Base-by-base conservation (phyloP, 2,113 vertebrate species). In the Pterophyllum scalare region DNA sequence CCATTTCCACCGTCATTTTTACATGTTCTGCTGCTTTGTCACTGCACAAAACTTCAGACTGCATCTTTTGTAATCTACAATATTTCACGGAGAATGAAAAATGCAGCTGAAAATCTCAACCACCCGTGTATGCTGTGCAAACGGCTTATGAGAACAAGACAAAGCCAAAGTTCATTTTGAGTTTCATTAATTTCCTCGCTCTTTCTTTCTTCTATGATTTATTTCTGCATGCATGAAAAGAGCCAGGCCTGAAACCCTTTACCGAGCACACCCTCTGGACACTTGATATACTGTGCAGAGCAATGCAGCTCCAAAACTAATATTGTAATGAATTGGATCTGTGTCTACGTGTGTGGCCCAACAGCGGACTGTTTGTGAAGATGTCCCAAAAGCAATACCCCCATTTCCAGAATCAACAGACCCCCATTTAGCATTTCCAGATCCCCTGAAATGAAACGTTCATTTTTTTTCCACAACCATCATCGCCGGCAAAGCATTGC, bases 391-490 rank as follows among this genome's bases (percentile, higher is more conserved):
- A 89, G 93, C 86, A 94, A 94, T 90, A 92, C 46, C 87, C 43
- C 85, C 75, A 11, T 79, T 82, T 89, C 89, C 92, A 92, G 91
- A 93, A 88, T 94, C 93, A 94, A 94, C 91, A 92, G 31, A 64
- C 84, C 58, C 79, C 75, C 67, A 88, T 93, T 91, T 92, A 88
- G 77, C 89, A 92, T 91, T 90, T 82, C 89, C 86, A 90, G 90
- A 94, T 93, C 92, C 92, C 90, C 82, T 83, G 87, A 88, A 94
- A 94, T 93, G 90, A 90, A 94, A 92, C 84, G 75, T 83, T 82
- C 81, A 79, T 91, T 93, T 77, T 74, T 91, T 89, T 43, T 79
- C 84, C 84, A 85, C 82, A 80, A 85, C 89, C 77, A 87, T 90
- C 89, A 92, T 93, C 87, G 86, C 85, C 52, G 24, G 81, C 85